Evolutionary conservation across 2,113 vertebrate genomes (phyloP).

Genomic region (Centropus unirufus): DNA sequence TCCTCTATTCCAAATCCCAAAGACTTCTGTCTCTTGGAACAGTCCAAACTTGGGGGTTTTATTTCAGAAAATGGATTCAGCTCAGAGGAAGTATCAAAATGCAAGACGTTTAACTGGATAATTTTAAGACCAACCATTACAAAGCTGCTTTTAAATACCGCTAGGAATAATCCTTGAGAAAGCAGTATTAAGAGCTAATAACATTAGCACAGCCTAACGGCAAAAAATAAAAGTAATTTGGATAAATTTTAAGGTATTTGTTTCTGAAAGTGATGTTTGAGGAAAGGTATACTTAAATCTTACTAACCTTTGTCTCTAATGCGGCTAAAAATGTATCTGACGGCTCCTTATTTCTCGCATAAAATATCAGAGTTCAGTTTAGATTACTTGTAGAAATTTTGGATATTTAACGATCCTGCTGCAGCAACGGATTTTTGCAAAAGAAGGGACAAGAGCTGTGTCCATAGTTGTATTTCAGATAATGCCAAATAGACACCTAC

Average conservation of each 20-base stretch:
- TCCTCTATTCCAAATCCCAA: background rate
- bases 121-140: conserved; percentile 20
- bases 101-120: conserved; percentile 29
- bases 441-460: background rate
- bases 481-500: background rate
- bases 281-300: background rate
- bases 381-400: background rate
- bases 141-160: conserved; percentile 43
- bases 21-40: background rate
- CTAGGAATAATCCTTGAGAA: conserved; percentile 31
- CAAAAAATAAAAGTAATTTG: background rate
- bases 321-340: background rate
- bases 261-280: background rate
- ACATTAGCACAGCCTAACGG: conserved; percentile 10
- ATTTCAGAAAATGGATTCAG: background rate
- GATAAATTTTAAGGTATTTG: background rate
- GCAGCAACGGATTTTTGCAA: background rate
- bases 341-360: background rate
- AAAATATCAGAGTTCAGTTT: background rate
- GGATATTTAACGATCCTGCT: background rate
- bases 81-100: conserved; percentile 3
- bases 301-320: background rate
- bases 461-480: background rate
- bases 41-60: background rate
- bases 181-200: conserved; percentile 19